A percentile compares a stretch with the other conserved stretches of the same genome.
Conservation (phyloP, 2,113 vertebrate species). For the Psilopsiagon aymara region DNA sequence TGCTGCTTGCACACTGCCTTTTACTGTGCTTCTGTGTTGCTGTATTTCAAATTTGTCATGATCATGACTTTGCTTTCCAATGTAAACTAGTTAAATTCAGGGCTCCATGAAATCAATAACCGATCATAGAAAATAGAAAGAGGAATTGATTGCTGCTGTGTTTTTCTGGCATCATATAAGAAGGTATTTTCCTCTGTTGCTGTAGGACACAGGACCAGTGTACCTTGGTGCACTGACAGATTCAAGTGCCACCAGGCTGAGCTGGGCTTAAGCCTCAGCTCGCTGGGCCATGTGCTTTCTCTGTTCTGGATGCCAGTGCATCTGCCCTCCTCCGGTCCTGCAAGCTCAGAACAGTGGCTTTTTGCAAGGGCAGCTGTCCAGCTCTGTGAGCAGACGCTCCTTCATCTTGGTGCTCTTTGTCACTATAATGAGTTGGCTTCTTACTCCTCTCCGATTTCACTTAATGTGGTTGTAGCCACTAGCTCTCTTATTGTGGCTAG, state of each 20-base stretch:
- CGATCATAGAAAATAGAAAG: not conserved
- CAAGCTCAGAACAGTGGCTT: not conserved
- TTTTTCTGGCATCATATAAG: too few relatives aligned
- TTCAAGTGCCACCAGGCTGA: not conserved
- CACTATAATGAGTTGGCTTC: conserved; percentile 54
- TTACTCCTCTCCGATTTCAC: not conserved
- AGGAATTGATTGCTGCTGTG: not conserved
- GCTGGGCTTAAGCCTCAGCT: not conserved
- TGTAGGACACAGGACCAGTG: accelerated
- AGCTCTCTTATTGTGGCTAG: not conserved
- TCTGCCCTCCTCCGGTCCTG: not conserved
- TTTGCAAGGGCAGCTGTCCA: conserved; percentile 24
- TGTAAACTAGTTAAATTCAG: not conserved
- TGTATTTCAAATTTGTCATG: not conserved
- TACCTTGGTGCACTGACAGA: not conserved
- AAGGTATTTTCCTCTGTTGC: not conserved
- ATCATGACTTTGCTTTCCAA: not conserved
- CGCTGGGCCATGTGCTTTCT: not conserved
- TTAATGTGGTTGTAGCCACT: not conserved
- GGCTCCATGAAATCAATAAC: not conserved
- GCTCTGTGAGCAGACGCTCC: not conserved
- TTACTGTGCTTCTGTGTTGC: not conserved
- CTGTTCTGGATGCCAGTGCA: not conserved
- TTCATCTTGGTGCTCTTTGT: conserved; percentile 34
- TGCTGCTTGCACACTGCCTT: not conserved